These are phyloP conservation scores for Pteropus alecto DNA, from an alignment of 2,113 vertebrate species.

Conservation along the genomic window DNA sequence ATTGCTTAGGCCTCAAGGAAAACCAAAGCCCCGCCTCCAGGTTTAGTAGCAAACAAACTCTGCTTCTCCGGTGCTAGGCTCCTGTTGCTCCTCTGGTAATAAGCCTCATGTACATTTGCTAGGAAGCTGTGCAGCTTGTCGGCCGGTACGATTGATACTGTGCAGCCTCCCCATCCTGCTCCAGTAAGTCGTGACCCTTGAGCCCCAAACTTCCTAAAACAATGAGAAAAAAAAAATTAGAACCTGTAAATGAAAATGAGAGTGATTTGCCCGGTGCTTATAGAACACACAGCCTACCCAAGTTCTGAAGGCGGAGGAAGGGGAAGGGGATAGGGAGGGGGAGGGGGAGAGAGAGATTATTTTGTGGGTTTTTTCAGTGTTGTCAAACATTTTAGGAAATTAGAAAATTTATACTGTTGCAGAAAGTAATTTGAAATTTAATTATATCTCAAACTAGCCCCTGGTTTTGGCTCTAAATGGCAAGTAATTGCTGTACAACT, in stretches of 20 bases:
- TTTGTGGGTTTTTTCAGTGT: neutral
- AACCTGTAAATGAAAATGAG: conserved; percentile 42
- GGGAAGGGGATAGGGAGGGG: too few species aligned
- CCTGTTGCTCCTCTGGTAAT: conserved; percentile 84
- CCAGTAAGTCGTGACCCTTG: conserved; percentile 95
- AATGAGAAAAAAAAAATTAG: conserved; percentile 47
- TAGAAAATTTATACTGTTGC: neutral
- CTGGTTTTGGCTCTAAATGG: neutral
- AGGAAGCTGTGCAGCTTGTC: conserved; percentile 90
- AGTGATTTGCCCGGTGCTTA: neutral
- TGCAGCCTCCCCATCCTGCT: conserved; percentile 98
- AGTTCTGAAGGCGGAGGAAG: neutral
- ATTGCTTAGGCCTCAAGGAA: conserved; percentile 87
- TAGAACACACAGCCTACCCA: neutral
- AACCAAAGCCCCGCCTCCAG: conserved; percentile 92
- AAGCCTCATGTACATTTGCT: conserved; percentile 87
- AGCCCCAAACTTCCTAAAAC: conserved; percentile 91
- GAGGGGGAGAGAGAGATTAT: neutral
- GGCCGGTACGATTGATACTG: conserved; percentile 94
- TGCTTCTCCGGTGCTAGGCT: conserved; percentile 82
- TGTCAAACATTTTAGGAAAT: neutral
- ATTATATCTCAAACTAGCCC: neutral
- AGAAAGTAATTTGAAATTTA: neutral
- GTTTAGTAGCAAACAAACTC: conserved; percentile 93
- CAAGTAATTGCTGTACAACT: neutral